These are phyloP conservation scores for Hippocampus zosterae DNA, from an alignment of 2,113 vertebrate species.

Conservation along the genomic window DNA sequence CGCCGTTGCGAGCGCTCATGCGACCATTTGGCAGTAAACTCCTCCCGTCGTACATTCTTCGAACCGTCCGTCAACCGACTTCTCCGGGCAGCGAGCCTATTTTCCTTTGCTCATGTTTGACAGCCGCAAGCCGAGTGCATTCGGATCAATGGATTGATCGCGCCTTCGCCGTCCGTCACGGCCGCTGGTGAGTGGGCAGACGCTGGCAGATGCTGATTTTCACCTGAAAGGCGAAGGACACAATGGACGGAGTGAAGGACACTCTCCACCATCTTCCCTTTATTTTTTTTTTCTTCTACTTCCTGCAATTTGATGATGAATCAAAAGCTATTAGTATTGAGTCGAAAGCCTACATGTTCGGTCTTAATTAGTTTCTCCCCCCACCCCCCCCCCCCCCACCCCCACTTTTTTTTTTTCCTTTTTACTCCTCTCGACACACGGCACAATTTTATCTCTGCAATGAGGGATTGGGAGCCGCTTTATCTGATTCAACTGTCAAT, in stretches of 20 bases:
- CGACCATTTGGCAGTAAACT: too few species aligned
- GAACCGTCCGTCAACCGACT: too few species aligned
- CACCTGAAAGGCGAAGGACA: conserved; percentile 27
- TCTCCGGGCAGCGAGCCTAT: neutral
- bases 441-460: conserved; percentile 48
- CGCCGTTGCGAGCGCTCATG: too few species aligned
- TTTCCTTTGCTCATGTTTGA: neutral
- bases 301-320: conserved; percentile 64
- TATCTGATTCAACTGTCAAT: conserved; percentile 55
- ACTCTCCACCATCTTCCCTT: conserved; percentile 16
- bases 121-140: neutral
- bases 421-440: conserved; percentile 45
- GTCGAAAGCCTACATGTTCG: conserved; percentile 45
- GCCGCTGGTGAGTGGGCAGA: neutral
- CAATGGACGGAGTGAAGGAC: conserved; percentile 22
- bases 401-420: conserved; percentile 56
- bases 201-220: conserved; percentile 26
- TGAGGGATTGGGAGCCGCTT: conserved; percentile 59
- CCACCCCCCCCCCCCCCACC: too few species aligned
- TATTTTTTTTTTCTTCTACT: conserved; percentile 26
- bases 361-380: conserved; percentile 68
- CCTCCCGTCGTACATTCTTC: too few species aligned
- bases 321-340: conserved; percentile 66
- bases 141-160: conserved; percentile 41
- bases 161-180: conserved; percentile 15